phyloP scores from a whole-genome alignment of 2,797 vertebrate species.

The Chiloscyllium punctatum region DNA sequence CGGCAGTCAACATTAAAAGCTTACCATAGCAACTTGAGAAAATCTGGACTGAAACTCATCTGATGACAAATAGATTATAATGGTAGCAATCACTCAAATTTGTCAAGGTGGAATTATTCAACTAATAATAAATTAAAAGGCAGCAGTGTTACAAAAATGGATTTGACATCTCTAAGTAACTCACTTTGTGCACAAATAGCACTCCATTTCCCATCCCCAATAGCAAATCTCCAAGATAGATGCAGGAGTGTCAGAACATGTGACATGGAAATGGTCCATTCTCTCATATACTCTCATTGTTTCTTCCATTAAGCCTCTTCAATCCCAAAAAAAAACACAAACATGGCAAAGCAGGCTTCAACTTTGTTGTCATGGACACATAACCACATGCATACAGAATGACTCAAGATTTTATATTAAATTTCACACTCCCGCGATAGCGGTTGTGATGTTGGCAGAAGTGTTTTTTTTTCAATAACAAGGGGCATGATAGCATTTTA shows the following conservation, averaged over 20 bases:
- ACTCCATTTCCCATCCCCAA: background rate
- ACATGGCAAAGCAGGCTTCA: background rate
- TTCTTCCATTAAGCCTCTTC: background rate
- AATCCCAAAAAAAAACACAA: conserved; percentile 10
- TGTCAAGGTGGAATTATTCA: conserved; percentile 1
- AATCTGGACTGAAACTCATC: background rate
- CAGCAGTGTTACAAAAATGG: background rate
- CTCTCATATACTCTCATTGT: background rate
- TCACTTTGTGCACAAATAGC: background rate
- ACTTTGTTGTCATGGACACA: conserved; percentile 1
- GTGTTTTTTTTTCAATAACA: background rate
- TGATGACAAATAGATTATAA: background rate
- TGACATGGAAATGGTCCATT: background rate
- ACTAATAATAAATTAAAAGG: conserved; percentile 31
- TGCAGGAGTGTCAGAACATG: background rate
- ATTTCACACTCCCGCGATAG: background rate
- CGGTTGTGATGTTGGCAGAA: background rate
- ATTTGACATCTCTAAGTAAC: background rate
- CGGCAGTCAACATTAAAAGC: background rate
- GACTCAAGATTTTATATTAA: background rate
- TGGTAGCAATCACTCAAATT: conserved; percentile 13
- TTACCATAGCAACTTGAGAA: background rate
- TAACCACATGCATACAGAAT: background rate
- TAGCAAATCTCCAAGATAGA: background rate
- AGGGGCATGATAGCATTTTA: background rate